Evolutionary conservation across 2,113 vertebrate species (phyloP), one percentile per base, ranked within the genome.

Genomic region (Oreotrochilus melanogaster): DNA sequence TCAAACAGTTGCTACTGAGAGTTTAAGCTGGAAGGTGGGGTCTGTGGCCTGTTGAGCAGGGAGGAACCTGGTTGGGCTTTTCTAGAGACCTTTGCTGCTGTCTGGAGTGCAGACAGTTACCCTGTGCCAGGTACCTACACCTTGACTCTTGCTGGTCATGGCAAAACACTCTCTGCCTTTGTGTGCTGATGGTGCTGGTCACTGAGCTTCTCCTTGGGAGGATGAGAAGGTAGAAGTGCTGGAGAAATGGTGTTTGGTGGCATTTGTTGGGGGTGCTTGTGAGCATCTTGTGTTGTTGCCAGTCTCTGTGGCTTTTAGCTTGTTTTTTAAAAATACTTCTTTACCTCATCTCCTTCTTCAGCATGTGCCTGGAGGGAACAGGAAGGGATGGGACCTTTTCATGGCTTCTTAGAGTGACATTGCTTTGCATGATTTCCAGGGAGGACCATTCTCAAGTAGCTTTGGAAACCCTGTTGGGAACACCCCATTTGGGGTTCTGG

Each of bases 21-120:
- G 11, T 7, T 1, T 0, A 7, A 35, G 39, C 56, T 47, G 6
- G 7, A 3, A 3, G 1, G 0, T 7, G 54, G 43, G 21, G 7
- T 27, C 69, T 19, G 45, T 16, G 65, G n/a, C 24, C 43, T n/a
- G 21, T 62, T 51, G 5, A 0, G 1, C 47, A 12, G 1, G 7
- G 48, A 42, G 54, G 33, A 42, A 37, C 37, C 35, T 51, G 54
- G 21, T 30, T 28, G 42, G 56, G 48, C 54, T 37, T 39, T 66
- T 30, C n/a, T 13, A 18, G 65, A 35, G 42, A 10, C 3, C 25
- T 18, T 5, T 23, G 27, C 11, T 24, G 33, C 18, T n/a, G 80
- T 12, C 64, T 51, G 3, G 27, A 19, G 53, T 25, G 8, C 47
- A 7, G 35, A 37, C 35, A 23, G 66, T 18, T 1, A 7, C 50